Evolutionary conservation across 2,113 vertebrate genomes (phyloP).

Genomic region (Montifringilla adamsi): DNA sequence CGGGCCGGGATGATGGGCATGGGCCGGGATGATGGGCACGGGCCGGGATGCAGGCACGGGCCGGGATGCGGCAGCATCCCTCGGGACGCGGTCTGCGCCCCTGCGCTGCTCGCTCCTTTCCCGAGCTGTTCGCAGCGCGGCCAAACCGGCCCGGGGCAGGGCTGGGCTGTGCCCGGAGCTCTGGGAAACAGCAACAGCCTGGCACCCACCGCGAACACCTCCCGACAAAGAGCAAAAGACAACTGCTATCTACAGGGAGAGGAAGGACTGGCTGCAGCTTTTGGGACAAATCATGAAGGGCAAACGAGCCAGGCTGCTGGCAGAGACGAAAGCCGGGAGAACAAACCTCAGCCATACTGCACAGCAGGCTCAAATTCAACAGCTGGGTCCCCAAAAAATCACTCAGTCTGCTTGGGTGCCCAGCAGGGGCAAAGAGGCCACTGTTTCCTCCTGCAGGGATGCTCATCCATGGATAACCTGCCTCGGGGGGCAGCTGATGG

Average conservation of each 20-base stretch:
- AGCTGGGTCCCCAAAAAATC: not conserved
- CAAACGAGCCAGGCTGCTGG: not conserved
- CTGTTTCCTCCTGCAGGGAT: not conserved
- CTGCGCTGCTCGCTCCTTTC: not conserved
- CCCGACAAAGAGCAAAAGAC: not conserved
- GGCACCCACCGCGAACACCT: too few species aligned
- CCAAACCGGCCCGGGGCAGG: not conserved
- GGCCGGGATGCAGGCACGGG: too few species aligned
- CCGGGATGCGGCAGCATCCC: too few species aligned
- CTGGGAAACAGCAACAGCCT: not conserved
- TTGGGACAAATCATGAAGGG: not conserved
- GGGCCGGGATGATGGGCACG: too few species aligned
- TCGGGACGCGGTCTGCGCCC: not conserved
- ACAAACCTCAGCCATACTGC: fast-evolving
- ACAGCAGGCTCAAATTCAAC: not conserved
- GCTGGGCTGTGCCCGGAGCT: not conserved
- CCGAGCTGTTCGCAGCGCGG: not conserved
- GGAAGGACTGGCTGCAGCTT: not conserved
- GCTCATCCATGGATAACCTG: not conserved
- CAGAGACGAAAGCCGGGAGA: not conserved
- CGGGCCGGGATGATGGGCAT: too few species aligned
- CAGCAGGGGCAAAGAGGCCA: not conserved
- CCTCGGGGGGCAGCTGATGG: fast-evolving
- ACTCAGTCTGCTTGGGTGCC: fast-evolving
- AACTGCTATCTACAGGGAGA: not conserved